phyloP scores from a whole-genome alignment of 1,140 invertebrate genomes.

The Drosophila bocki region DNA sequence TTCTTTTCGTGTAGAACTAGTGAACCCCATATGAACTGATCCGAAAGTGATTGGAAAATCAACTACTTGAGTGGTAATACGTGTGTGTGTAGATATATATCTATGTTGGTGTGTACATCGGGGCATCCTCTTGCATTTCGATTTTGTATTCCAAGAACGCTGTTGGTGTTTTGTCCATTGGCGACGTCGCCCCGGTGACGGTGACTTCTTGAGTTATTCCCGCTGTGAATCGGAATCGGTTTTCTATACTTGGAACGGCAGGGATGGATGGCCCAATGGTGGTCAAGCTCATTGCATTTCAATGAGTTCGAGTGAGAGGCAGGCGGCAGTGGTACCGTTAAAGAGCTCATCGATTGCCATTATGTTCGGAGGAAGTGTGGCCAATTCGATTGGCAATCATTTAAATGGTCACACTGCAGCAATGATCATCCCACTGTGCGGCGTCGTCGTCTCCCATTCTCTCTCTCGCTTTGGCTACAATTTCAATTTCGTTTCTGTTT shows the following conservation, averaged over 20 bases:
- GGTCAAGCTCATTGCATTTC: slow-evolving; percentile 38
- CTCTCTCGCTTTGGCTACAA: slow-evolving; percentile 56
- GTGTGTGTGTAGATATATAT: neutral
- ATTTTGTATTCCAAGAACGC: slow-evolving; percentile 43
- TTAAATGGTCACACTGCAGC: slow-evolving; percentile 13
- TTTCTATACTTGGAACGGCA: slow-evolving; percentile 44
- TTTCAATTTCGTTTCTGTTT: slow-evolving; percentile 76
- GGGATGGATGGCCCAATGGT: neutral
- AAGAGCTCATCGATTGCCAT: slow-evolving; percentile 34
- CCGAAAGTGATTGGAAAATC: slow-evolving; percentile 32
- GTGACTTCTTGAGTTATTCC: slow-evolving; percentile 29
- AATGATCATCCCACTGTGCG: slow-evolving; percentile 48
- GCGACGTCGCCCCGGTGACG: neutral
- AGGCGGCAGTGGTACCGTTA: slow-evolving; percentile 21
- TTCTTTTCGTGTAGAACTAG: slow-evolving; percentile 8
- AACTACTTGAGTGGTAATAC: slow-evolving; percentile 16
- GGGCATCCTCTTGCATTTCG: slow-evolving; percentile 37
- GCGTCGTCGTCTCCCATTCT: slow-evolving; percentile 11
- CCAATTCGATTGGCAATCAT: slow-evolving; percentile 35
- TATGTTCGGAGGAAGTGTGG: slow-evolving; percentile 16
- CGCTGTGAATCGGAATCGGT: slow-evolving; percentile 43
- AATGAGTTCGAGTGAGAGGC: slow-evolving; percentile 28
- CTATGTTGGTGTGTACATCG: neutral
- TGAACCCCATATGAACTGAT: slow-evolving; percentile 26
- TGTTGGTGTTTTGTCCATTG: slow-evolving; percentile 6